Evolutionary conservation across 2,888 invertebrate genomes (phyloP), one percentile per base, ranked within the genome.

Genomic region (Bursaphelenchus okinawaensis): DNA sequence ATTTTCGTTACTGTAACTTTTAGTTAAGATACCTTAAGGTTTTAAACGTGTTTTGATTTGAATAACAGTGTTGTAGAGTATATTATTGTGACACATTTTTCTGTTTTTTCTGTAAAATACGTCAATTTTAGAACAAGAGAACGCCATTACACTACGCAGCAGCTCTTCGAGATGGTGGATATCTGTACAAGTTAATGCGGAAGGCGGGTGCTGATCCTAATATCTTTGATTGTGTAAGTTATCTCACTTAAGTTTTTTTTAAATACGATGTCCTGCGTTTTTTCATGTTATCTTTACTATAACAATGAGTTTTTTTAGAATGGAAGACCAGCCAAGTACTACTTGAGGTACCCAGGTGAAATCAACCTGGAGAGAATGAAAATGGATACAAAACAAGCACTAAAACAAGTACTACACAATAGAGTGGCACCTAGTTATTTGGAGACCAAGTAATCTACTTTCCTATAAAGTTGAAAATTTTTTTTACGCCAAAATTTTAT

Each of bases 141-240:
- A 89, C 88, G 1, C 87, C 89, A 1, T 85, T 89, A 65, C 89
- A 89, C 80, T 89, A 89, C 79, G 87, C 88, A 40, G 87, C 87
- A 0, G 87, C 87, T 65, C 86, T 88, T 75, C 85, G 85, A 70
- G 87, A 89, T 70, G 86, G 87, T 0, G 86, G 86, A 12, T 83
- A 84, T 4, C 86, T 88, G 69, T 89, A 89, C 85, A 87, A 87
- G 75, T 80, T 87, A 40, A 84, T 89, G 69, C 83, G 87, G 58
- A 85, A 85, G 59, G 87, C 87, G 23, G 89, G 89, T 50, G 88
- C 88, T 9, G 88, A 89, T 84, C 85, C 87, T 3, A 85, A 87
- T 66, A 83, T 86, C 28, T 83, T 87, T 65, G 89, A 89, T 82
- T 86, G 85, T 68, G 86, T 84, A 69, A 72, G 78, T 75, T 40